Evolutionary conservation across 1,140 invertebrate species (phyloP).

Genomic region (Zaprionus kolodkinae): DNA sequence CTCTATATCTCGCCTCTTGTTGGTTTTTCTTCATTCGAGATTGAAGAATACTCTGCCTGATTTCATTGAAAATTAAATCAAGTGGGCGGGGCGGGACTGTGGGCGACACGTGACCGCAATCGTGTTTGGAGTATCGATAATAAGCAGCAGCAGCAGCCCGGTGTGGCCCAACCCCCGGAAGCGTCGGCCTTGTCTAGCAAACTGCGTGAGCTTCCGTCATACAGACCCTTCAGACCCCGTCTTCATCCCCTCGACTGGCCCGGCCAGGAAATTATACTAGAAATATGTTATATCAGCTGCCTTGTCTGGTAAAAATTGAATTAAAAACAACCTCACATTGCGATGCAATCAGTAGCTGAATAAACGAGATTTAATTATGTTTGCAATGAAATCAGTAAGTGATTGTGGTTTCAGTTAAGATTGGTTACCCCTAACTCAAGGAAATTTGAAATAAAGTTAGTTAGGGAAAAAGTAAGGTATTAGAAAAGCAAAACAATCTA

Average conservation of each 20-base stretch:
- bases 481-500: background rate
- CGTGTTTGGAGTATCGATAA: conserved; percentile 84
- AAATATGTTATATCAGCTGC: conserved; percentile 31
- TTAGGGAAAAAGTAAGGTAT: background rate
- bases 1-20: conserved; percentile 36
- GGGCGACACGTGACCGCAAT: conserved; percentile 81
- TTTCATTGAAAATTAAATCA: conserved; percentile 80
- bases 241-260: background rate
- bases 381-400: conserved; percentile 13
- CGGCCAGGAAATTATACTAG: conserved; percentile 58
- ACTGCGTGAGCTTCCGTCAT: conserved; percentile 62
- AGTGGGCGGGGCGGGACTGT: conserved; percentile 53
- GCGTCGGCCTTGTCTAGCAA: conserved; percentile 73
- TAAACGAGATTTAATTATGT: conserved; percentile 58
- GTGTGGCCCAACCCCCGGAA: conserved; percentile 61
- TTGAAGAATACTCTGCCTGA: conserved; percentile 71
- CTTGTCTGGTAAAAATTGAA: conserved; percentile 62
- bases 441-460: background rate
- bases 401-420: background rate
- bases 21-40: conserved; percentile 28
- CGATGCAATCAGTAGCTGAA: conserved; percentile 61
- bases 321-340: conserved; percentile 56
- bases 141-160: conserved; percentile 53
- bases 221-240: background rate
- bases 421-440: background rate